phyloP scores from a whole-genome alignment of 2,113 vertebrate species.

The Mastomys natalensis region DNA sequence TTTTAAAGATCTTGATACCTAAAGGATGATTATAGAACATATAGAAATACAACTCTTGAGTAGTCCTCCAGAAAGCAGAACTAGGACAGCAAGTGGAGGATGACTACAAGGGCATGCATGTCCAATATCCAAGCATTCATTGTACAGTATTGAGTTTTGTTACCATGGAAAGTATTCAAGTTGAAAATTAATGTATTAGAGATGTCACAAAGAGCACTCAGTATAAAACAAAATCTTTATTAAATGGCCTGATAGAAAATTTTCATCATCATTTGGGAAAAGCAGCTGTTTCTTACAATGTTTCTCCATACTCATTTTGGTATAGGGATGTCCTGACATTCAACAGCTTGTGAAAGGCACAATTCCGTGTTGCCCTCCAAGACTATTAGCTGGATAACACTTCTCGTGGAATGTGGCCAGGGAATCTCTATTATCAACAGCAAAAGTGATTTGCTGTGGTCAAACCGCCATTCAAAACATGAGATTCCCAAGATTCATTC shows the following conservation, averaged over 20 bases:
- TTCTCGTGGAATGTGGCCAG: not conserved
- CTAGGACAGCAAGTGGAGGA: not conserved
- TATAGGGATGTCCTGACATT: not conserved
- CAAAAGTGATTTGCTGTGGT: not conserved
- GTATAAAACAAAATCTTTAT: not conserved
- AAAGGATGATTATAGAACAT: not conserved
- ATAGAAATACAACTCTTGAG: not conserved
- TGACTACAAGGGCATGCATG: not conserved
- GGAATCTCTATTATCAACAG: not conserved
- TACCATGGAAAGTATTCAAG: not conserved
- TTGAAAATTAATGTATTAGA: not conserved
- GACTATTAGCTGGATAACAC: not conserved
- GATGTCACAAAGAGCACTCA: not conserved
- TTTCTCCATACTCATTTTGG: not conserved
- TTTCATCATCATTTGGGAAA: not conserved
- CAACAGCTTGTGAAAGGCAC: not conserved
- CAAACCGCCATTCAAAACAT: not conserved
- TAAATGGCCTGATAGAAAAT: not conserved
- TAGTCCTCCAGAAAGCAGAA: not conserved
- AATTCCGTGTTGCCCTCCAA: not conserved
- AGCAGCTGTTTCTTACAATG: no score
- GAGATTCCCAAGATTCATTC: not conserved
- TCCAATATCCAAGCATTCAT: not conserved
- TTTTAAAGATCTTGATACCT: not conserved
- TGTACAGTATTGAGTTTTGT: not conserved